phyloP scores from a whole-genome alignment of 2,888 invertebrate species.

The Atrina japonica region DNA sequence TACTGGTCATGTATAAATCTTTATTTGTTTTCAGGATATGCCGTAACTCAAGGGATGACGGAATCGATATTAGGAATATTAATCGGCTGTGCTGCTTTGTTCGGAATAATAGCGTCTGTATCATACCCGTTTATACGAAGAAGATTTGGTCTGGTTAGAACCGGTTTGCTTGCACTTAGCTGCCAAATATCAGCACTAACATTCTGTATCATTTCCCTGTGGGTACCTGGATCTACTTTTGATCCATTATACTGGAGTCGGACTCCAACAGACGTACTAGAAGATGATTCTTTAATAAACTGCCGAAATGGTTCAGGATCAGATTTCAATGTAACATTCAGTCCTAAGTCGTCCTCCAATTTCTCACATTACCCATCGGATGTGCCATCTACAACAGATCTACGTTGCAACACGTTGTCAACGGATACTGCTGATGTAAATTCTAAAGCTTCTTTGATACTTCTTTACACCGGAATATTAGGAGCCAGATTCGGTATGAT shows the following conservation, averaged over 20 bases:
- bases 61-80: slow-evolving; percentile 80
- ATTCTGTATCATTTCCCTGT: slow-evolving; percentile 81
- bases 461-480: slow-evolving; percentile 77
- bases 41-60: slow-evolving; percentile 80
- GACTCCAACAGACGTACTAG: neutral
- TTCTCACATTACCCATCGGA: too few relatives aligned
- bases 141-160: slow-evolving; percentile 73
- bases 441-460: slow-evolving; percentile 25
- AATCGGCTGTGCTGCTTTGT: slow-evolving; percentile 80
- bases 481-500: slow-evolving; percentile 77
- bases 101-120: slow-evolving; percentile 82
- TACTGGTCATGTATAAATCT: too few relatives aligned
- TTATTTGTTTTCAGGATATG: slow-evolving; percentile 75
- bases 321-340: too few relatives aligned
- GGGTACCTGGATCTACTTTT: slow-evolving; percentile 82
- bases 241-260: slow-evolving; percentile 55
- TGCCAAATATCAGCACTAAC: slow-evolving; percentile 66
- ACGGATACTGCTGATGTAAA: neutral
- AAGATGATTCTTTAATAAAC: too few relatives aligned
- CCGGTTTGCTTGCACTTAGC: slow-evolving; percentile 76
- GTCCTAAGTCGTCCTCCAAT: too few relatives aligned
- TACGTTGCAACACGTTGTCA: neutral
- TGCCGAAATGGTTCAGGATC: too few relatives aligned
- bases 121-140: slow-evolving; percentile 81
- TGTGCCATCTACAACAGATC: too few relatives aligned